Evolutionary conservation across 2,113 vertebrate genomes (phyloP), one percentile per base, ranked within the genome.

Genomic region (Hyperopisus bebe): DNA sequence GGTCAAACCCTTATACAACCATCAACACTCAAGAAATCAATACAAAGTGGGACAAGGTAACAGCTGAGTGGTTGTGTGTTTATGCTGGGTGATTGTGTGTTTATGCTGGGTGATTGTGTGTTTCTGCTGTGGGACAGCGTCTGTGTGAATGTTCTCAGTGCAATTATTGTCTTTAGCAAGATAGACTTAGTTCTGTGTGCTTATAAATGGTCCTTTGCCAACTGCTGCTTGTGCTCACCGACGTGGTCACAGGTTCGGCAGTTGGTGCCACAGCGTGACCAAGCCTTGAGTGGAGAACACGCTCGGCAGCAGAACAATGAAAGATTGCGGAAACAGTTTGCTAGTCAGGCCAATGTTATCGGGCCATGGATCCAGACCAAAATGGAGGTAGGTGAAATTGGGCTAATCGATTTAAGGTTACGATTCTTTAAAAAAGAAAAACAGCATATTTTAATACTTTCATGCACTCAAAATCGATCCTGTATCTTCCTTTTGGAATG

Each of bases 361-460:
- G 98, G 98, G 42, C 98, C 98, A 90, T 99, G 98, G 98, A 99
- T 99, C 94, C 98, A 99, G 95, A 99, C 95, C 92, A 99, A 99
- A 95, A 99, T 99, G 98, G 97, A 98, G 97, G 98, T 99, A 91
- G 90, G 94, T 92, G 11, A 11, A 50, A 50, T 6, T 42, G 15
- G 31, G 24, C 15, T 7, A 27, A 62, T 21, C 53, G 3, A 3
- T 48, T 10, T 24, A 17, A 50, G 62, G 47, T 47, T 55, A 70
- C 55, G 6, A 35, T 80, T 11, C 42, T 47, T 46, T 24, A 46
- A 51, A 53, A 53, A 51, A 51, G 17, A 80, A 42, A 35, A 82
- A 70, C 10, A 9, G 8, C 47, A 7, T 35, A 35, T 74, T 27
- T 74, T 74, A 74, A 74, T 74, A 35, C 31, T 9, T 4, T 3